These are phyloP conservation scores for Eurypyga helias DNA, from an alignment of 2,113 vertebrate species.

Conservation along the genomic window DNA sequence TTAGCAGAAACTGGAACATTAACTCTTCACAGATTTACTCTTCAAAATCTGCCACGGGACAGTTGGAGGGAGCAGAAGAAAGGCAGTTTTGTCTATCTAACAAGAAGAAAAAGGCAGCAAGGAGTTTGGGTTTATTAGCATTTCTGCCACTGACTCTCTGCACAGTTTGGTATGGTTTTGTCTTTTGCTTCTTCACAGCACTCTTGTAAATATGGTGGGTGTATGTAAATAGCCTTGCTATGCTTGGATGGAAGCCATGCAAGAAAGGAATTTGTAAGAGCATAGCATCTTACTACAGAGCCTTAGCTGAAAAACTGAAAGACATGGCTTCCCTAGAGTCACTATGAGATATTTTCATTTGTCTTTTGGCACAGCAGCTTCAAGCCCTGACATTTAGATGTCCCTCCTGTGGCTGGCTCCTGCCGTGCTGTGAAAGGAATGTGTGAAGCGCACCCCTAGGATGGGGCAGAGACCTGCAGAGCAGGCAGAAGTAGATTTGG, in stretches of 20 bases:
- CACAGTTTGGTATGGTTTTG: conserved; percentile 13
- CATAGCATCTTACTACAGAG: background rate
- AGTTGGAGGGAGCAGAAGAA: background rate
- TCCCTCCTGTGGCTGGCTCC: background rate
- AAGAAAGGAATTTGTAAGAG: background rate
- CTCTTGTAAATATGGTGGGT: conserved; percentile 49
- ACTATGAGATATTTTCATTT: background rate
- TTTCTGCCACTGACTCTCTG: conserved; percentile 35
- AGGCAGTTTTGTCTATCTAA: background rate
- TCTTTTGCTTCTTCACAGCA: conserved; percentile 58
- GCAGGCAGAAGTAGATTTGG: background rate
- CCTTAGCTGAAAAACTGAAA: background rate
- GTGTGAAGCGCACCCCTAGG: background rate
- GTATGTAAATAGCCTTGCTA: conserved; percentile 22
- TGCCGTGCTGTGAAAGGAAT: background rate
- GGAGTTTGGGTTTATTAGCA: background rate
- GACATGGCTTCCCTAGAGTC: background rate
- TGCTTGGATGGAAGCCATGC: conserved; percentile 23
- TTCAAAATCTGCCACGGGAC: background rate
- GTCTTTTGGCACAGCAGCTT: conserved; percentile 4
- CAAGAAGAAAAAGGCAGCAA: background rate
- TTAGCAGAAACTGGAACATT: background rate
- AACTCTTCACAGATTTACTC: background rate
- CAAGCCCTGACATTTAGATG: background rate
- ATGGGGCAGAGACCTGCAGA: background rate